Percentiles rank a stretch among this genome's conserved stretches.
phyloP scores from a whole-genome alignment of 2,888 invertebrate genomes.

The Phytoseiulus persimilis region DNA sequence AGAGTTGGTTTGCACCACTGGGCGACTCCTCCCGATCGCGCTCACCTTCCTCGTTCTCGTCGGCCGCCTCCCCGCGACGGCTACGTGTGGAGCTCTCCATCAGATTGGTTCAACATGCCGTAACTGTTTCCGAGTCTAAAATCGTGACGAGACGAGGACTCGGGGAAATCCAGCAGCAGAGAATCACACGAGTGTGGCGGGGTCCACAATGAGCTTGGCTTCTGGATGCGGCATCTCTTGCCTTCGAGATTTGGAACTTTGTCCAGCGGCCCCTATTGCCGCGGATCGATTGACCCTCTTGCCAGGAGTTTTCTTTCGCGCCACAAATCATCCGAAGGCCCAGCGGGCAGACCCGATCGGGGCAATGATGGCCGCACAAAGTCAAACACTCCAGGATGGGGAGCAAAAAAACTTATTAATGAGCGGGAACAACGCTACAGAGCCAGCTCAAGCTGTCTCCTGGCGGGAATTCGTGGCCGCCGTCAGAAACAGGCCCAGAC shows the following conservation, averaged over 20 bases:
- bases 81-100: too few relatives aligned
- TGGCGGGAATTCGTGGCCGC: background rate
- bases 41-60: too few relatives aligned
- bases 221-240: too few relatives aligned
- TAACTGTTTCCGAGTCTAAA: too few relatives aligned
- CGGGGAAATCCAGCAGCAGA: too few relatives aligned
- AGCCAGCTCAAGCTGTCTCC: background rate
- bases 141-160: too few relatives aligned
- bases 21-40: too few relatives aligned
- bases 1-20: background rate
- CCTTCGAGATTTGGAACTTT: background rate
- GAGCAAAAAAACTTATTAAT: background rate
- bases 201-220: too few relatives aligned
- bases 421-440: background rate
- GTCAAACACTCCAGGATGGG: background rate
- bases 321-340: background rate
- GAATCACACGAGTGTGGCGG: too few relatives aligned
- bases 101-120: too few relatives aligned
- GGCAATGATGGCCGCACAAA: background rate
- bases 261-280: too few relatives aligned
- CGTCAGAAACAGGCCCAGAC: background rate
- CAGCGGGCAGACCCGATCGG: background rate
- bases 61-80: too few relatives aligned
- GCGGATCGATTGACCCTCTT: background rate
- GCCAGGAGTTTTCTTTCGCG: background rate